Evolutionary conservation across 2,113 vertebrate genomes (phyloP).

Genomic region (Odocoileus hemionus): DNA sequence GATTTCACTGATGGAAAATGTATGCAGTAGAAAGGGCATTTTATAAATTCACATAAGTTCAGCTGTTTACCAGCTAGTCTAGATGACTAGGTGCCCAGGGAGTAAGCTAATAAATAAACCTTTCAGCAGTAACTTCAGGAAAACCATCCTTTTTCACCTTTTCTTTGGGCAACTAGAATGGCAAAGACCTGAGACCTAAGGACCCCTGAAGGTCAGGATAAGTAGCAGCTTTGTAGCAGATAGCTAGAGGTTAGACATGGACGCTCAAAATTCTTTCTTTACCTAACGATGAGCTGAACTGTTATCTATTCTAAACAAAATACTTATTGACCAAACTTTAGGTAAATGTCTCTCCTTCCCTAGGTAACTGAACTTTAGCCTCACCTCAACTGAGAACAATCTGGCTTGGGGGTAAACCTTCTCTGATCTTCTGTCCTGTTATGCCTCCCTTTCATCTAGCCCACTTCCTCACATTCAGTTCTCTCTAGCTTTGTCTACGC

Average conservation of each 20-base stretch:
- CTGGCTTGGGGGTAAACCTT: neutral
- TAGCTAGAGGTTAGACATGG: neutral
- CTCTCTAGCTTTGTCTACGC: neutral
- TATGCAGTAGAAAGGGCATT: neutral
- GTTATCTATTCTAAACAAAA: neutral
- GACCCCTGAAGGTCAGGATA: neutral
- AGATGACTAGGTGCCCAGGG: accelerated
- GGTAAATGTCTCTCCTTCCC: neutral
- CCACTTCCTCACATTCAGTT: neutral
- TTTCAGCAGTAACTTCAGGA: neutral
- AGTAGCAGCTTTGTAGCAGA: neutral
- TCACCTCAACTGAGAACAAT: neutral
- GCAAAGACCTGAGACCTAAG: neutral
- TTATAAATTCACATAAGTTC: neutral
- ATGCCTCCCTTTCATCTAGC: too few species aligned
- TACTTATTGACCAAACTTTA: neutral
- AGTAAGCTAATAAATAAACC: neutral
- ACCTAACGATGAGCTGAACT: neutral
- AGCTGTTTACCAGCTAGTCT: neutral
- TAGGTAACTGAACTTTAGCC: neutral
- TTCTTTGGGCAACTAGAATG: neutral
- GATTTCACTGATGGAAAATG: neutral
- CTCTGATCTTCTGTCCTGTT: neutral
- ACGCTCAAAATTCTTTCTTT: neutral
- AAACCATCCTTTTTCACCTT: neutral